Evolutionary conservation across 2,888 invertebrate species (phyloP), one percentile per base, ranked within the genome.

Genomic region (Pollenia amentaria): DNA sequence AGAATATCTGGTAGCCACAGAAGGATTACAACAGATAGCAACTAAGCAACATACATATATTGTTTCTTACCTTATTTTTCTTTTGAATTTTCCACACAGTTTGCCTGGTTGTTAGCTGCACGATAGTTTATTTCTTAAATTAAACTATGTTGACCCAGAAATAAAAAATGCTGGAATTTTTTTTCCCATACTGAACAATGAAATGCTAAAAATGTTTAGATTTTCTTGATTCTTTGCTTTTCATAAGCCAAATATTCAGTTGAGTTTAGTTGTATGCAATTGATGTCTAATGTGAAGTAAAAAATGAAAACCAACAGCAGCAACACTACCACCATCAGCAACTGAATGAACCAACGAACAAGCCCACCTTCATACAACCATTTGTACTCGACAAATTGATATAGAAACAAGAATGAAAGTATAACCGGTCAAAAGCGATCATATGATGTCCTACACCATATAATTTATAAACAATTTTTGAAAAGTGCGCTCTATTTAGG

Each of bases 61-160:
- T 14, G 29, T 12, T 18, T 53, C 53, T 53, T 16, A 53, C 53
- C 53, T 53, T 16, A 1, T 53, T 53, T 1, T 48, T 53, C 42
- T 14, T 70, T 70, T 6, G 18, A 18, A 29, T n/a, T 29, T 21
- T 10, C 46, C 7, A 1, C 18, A 9, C 18, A 8, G 14, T 57
- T 46, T 72, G 44, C 9, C 9, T 21, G 51, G 21, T 60, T 44
- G n/a, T 21, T 42, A 16, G 51, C 9, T 18, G 7, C 0, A 53
- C 0, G 9, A 21, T 21, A 44, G 57, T 44, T 65, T 64, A 18
- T n/a, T 42, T 65, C 18, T 42, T 29, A 62, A 73, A 67, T 65
- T 14, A 76, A 80, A 67, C 65, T 65, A 46, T 40, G 42, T 73
- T 85, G 81, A 69, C 85, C 85, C 75, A 86, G 73, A 78, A 67